These are phyloP conservation scores for Chymomyza caudatula DNA, from an alignment of 2,888 invertebrate genomes.

Conservation along the genomic window DNA sequence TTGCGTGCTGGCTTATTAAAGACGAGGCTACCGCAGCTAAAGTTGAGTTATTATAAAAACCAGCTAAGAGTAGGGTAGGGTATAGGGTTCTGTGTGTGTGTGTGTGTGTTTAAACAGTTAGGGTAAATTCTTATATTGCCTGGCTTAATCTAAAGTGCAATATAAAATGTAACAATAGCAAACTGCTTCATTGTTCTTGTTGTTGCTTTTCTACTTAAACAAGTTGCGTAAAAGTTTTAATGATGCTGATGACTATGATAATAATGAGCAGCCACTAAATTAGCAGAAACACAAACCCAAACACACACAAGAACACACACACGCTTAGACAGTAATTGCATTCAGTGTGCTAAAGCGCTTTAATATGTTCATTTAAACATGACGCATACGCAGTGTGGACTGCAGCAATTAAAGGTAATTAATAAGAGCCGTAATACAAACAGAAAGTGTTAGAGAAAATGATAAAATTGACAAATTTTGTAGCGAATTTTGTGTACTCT, in stretches of 20 bases:
- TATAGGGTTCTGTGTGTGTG: neutral
- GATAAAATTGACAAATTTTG: neutral
- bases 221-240: constrained; percentile 69
- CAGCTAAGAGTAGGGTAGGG: constrained; percentile 5
- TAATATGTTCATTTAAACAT: constrained; percentile 15
- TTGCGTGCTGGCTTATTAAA: constrained; percentile 72
- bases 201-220: constrained; percentile 45
- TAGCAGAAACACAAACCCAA: constrained; percentile 31
- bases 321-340: neutral
- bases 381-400: constrained; percentile 20
- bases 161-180: constrained; percentile 63
- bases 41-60: constrained; percentile 66
- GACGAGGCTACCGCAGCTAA: constrained; percentile 63
- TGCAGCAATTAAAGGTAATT: neutral
- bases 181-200: constrained; percentile 28
- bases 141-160: constrained; percentile 70
- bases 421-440: neutral
- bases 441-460: neutral
- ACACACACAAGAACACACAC: neutral
- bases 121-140: constrained; percentile 40
- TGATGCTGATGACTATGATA: constrained; percentile 73
- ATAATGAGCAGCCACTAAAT: constrained; percentile 72
- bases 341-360: neutral
- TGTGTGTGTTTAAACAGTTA: constrained; percentile 7
- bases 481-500: neutral